Percentiles rank a stretch among this genome's conserved stretches.
These are phyloP conservation scores for Tethea ocularis DNA, from an alignment of 2,888 invertebrate species.

Conservation along the genomic window DNA sequence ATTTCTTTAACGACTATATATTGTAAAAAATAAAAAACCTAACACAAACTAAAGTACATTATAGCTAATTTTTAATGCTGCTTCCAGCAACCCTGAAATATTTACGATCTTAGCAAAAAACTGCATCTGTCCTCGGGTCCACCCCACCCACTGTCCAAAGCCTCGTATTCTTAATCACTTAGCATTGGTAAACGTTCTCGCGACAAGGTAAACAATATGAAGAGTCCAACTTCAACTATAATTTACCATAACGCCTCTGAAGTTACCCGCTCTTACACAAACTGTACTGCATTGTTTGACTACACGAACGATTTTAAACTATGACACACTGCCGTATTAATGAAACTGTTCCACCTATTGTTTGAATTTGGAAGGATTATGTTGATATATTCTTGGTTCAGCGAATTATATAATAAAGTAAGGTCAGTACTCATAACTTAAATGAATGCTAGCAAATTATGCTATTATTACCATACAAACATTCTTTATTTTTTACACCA, in stretches of 20 bases:
- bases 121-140: conserved; percentile 39
- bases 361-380: background rate
- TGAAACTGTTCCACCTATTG: conserved; percentile 30
- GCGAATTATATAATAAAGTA: too few species aligned
- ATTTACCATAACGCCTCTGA: conserved; percentile 64
- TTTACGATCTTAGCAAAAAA: too few species aligned
- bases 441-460: too few species aligned
- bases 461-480: too few species aligned
- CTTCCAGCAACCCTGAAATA: too few species aligned
- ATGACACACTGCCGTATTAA: conserved; percentile 47
- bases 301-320: conserved; percentile 51
- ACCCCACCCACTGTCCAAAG: conserved; percentile 40
- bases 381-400: background rate
- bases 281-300: conserved; percentile 67
- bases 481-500: too few species aligned
- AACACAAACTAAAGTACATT: too few species aligned
- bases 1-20: too few species aligned
- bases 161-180: conserved; percentile 82
- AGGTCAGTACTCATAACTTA: too few species aligned
- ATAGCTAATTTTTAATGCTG: too few species aligned
- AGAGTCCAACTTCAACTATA: conserved; percentile 79
- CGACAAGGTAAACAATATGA: conserved; percentile 84
- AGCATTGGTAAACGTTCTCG: conserved; percentile 76
- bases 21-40: too few species aligned
- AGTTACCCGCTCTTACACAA: conserved; percentile 48